Evolutionary conservation across 2,888 invertebrate species (phyloP).

Genomic region (Amphipyra berbera): DNA sequence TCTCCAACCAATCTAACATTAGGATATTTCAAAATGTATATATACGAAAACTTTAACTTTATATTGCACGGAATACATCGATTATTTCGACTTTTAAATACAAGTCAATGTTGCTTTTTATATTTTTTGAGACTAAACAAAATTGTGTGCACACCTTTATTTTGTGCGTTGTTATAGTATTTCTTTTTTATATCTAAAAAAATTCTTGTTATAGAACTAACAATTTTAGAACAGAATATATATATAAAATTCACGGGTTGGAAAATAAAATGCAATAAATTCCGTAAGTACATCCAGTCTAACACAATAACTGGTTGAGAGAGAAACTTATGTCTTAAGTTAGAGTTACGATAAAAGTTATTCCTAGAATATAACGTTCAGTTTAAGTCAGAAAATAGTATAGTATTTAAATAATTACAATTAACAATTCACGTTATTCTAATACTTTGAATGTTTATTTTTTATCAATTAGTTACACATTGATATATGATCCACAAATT

Average conservation of each 20-base stretch:
- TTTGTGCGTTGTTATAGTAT: too few species aligned
- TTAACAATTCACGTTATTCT: constrained; percentile 37
- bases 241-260: background rate
- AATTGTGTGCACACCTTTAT: too few species aligned
- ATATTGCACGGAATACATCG: too few species aligned
- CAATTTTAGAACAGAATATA: too few species aligned
- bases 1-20: too few species aligned
- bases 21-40: too few species aligned
- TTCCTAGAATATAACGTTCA: constrained; percentile 35
- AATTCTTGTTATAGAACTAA: too few species aligned
- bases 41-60: too few species aligned
- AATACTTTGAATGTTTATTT: constrained; percentile 28
- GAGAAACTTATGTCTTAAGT: constrained; percentile 25
- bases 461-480: constrained; percentile 32
- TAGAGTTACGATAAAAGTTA: constrained; percentile 40
- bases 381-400: constrained; percentile 44
- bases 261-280: background rate
- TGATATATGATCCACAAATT: constrained; percentile 42
- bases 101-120: too few species aligned
- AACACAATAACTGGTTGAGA: constrained; percentile 17
- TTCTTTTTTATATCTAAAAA: too few species aligned
- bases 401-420: constrained; percentile 34
- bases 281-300: background rate
- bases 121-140: too few species aligned
- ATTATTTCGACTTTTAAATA: too few species aligned